phyloP scores from a whole-genome alignment of 2,113 vertebrate species.

The Gopherus evgoodei region DNA sequence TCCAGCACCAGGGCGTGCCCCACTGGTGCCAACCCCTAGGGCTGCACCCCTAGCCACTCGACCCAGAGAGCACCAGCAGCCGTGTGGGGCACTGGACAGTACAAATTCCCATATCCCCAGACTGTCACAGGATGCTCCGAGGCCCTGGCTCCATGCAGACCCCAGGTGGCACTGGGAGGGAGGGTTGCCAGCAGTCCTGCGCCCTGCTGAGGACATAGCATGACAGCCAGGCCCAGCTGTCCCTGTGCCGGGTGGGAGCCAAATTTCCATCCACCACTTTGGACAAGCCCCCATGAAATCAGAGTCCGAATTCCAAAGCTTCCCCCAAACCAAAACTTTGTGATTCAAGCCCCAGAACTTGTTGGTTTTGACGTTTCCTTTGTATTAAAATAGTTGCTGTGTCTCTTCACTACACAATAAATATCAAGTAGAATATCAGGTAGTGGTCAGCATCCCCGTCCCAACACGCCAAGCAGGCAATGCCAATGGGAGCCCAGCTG shows the following conservation, averaged over 20 bases:
- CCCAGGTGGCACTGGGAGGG: too few relatives aligned
- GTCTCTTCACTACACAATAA: neutral
- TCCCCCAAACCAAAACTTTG: too few relatives aligned
- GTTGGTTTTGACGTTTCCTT: neutral
- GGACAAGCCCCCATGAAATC: neutral
- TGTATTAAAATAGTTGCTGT: neutral
- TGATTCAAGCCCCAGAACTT: too few relatives aligned
- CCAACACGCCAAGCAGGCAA: neutral
- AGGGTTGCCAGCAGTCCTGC: accelerated
- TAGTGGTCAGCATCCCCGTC: neutral
- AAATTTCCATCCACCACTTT: neutral
- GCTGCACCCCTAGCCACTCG: too few relatives aligned
- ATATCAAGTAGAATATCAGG: neutral
- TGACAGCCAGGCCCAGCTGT: accelerated
- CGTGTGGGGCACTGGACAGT: neutral
- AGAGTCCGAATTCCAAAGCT: too few relatives aligned
- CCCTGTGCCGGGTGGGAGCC: accelerated
- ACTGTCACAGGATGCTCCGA: neutral
- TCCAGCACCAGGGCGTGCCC: too few relatives aligned
- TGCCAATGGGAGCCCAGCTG: neutral
- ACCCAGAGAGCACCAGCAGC: too few relatives aligned
- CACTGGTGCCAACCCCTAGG: too few relatives aligned
- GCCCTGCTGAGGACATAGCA: accelerated
- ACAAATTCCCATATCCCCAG: neutral
- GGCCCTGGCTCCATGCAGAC: neutral